Base-by-base conservation (phyloP, 37 sponge, comb jelly and placozoan species). In the Eunapius fragilis region DNA sequence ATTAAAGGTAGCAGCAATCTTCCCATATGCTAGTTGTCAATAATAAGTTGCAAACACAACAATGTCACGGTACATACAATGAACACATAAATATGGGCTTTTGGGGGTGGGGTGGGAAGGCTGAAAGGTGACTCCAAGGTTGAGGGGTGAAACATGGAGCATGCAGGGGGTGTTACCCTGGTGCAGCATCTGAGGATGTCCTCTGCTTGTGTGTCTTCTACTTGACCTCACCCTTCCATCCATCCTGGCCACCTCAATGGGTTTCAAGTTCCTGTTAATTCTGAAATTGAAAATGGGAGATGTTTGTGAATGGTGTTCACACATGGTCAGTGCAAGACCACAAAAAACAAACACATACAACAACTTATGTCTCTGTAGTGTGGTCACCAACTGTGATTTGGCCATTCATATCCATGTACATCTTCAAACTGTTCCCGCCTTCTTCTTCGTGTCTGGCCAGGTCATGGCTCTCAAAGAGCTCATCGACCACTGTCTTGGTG, bases 401-500 rank as follows among this genome's bases (percentile, higher is more conserved):
- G 6, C 25, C 81, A 23, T 37, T 76, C 58, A 69, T 70, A 67
- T 88, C 83, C 17, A 82, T 74, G 45, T 83, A 88, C 24, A 88
- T 76, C 78, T 88, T 32, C 11, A 88, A 68, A 25, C 82, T 76
- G 3, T 70, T 58, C 25, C 32, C 37, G 0, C 32, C 78, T 36
- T 37, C 71, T 38, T 88, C 83, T 33, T 31, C 77, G 7, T 35
- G 35, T 9, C n/a, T 13, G 41, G 25, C 35, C 2, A 76, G 38
- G 26, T 50, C 81, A 23, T 81, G 82, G 49, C 31, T 30, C 35
- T 76, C 58, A 30, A 91, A 76, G 41, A 91, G 38, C 14, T 86
- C 58, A 24, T 86, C 87, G 4, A 91, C 67, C 38, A 91, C 87
- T 37, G 69, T 82, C 50, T 82, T 37, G 24, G 87, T 35, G 58